Conservation (phyloP, 2,888 invertebrate genomes). For the Frankliniella intonsa region DNA sequence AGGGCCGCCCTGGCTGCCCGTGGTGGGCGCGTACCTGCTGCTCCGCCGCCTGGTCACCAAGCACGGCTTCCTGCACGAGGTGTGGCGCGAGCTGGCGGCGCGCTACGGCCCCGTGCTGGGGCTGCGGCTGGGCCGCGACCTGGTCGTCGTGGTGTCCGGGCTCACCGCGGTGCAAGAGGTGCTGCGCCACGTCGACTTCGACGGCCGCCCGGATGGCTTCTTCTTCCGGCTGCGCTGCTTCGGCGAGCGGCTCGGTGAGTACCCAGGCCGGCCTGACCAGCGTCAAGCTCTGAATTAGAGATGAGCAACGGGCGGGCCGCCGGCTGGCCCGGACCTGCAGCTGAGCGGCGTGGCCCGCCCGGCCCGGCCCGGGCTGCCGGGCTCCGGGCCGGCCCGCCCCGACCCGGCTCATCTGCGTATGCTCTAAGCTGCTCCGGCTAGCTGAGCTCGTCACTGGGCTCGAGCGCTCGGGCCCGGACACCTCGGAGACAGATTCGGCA, state of each 20-base stretch:
- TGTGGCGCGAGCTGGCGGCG: conserved; percentile 55
- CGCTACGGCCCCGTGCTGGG: conserved; percentile 63
- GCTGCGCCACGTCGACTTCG: conserved; percentile 59
- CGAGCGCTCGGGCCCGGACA: too few relatives aligned
- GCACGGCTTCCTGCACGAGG: conserved; percentile 55
- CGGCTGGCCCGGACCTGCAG: not conserved
- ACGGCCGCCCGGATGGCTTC: conserved; percentile 66
- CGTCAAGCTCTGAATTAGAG: not conserved
- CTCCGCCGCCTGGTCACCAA: conserved; percentile 45
- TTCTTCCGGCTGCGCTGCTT: conserved; percentile 63
- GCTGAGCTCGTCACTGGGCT: too few relatives aligned
- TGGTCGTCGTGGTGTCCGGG: conserved; percentile 59
- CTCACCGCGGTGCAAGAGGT: conserved; percentile 58
- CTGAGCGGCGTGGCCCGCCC: not conserved
- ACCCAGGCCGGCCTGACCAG: not conserved
- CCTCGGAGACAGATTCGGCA: too few relatives aligned
- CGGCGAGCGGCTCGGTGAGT: conserved; percentile 60
- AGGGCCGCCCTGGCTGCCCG: conserved; percentile 56
- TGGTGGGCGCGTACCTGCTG: conserved; percentile 51
- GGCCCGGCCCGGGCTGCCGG: too few relatives aligned
- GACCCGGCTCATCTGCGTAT: too few relatives aligned
- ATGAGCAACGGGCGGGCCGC: not conserved
- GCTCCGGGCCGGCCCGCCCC: too few relatives aligned
- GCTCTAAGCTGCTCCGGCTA: too few relatives aligned
- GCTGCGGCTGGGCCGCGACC: conserved; percentile 58